Percentiles rank a stretch among this genome's conserved stretches.
These are phyloP conservation scores for Drosophila suboccidentalis DNA, from an alignment of 2,888 invertebrate species.

Conservation along the genomic window DNA sequence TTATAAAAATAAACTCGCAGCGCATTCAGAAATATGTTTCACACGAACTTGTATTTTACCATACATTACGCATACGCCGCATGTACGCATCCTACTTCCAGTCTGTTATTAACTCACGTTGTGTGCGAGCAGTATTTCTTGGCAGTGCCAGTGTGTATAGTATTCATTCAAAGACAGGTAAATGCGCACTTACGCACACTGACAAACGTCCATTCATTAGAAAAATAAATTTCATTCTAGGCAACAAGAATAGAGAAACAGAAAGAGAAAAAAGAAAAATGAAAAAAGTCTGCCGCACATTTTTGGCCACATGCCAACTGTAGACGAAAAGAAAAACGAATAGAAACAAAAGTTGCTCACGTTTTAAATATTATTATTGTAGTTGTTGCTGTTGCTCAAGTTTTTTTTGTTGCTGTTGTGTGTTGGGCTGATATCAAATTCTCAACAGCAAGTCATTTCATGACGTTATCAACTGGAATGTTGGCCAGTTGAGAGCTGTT, in stretches of 20 bases:
- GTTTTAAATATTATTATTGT: constrained; percentile 47
- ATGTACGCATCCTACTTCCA: constrained; percentile 32
- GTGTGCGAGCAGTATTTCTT: constrained; percentile 53
- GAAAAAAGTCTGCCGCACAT: constrained; percentile 38
- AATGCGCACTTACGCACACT: constrained; percentile 17
- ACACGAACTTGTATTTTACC: constrained; percentile 15
- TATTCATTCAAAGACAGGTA: constrained; percentile 58
- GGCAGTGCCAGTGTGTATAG: constrained; percentile 25
- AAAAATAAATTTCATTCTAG: constrained; percentile 64
- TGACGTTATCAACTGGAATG: constrained; percentile 47
- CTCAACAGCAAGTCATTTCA: constrained; percentile 31
- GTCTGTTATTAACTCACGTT: constrained; percentile 51
- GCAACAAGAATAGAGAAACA: constrained; percentile 11
- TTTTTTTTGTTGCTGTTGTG: not conserved
- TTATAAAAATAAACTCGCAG: constrained; percentile 42
- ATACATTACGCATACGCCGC: constrained; percentile 66
- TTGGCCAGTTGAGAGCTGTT: constrained; percentile 10
- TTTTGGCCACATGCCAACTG: constrained; percentile 63
- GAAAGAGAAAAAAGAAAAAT: constrained; percentile 1
- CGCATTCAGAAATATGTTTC: constrained; percentile 27
- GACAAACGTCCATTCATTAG: constrained; percentile 60
- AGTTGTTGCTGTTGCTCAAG: constrained; percentile 2
- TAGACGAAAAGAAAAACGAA: constrained; percentile 31
- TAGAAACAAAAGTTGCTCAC: constrained; percentile 52
- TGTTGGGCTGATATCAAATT: constrained; percentile 39